A percentile compares a stretch with the other conserved stretches of the same genome.
These are phyloP conservation scores for Antrozous pallidus DNA, from an alignment of 2,797 vertebrate species.

Conservation along the genomic window DNA sequence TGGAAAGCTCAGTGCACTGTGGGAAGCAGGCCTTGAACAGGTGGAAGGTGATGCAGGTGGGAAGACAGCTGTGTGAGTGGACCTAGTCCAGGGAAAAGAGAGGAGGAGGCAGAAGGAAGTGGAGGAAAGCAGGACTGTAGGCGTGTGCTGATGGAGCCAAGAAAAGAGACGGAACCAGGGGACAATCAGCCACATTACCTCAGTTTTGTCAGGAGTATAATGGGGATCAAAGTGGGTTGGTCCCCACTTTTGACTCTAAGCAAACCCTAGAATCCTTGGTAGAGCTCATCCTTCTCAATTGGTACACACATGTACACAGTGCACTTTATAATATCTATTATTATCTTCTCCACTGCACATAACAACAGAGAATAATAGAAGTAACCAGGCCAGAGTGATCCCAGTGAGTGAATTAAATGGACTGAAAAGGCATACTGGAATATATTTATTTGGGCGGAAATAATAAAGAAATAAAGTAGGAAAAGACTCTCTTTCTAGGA, in stretches of 20 bases:
- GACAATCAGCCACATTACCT: neutral
- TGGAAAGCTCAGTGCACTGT: neutral
- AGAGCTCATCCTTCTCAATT: neutral
- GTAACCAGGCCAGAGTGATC: neutral
- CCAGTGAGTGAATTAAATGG: neutral
- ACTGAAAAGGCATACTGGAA: neutral
- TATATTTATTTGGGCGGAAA: neutral
- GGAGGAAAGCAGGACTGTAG: neutral
- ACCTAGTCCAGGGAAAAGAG: neutral
- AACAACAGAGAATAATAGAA: neutral
- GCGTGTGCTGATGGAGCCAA: neutral
- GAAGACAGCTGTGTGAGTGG: too few relatives aligned
- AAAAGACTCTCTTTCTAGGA: slow-evolving; percentile 1
- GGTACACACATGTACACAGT: neutral
- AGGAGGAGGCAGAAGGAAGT: neutral
- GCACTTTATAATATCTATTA: neutral
- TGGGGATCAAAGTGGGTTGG: neutral
- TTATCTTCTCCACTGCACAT: neutral
- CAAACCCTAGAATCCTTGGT: neutral
- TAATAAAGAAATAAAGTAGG: neutral
- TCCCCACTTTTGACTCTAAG: too few relatives aligned
- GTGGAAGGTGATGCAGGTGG: neutral
- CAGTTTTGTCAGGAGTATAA: neutral
- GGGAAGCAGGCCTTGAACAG: neutral
- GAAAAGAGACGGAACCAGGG: neutral